Base-by-base conservation (phyloP, 2,888 invertebrate genomes). In the Andrena camellia region DNA sequence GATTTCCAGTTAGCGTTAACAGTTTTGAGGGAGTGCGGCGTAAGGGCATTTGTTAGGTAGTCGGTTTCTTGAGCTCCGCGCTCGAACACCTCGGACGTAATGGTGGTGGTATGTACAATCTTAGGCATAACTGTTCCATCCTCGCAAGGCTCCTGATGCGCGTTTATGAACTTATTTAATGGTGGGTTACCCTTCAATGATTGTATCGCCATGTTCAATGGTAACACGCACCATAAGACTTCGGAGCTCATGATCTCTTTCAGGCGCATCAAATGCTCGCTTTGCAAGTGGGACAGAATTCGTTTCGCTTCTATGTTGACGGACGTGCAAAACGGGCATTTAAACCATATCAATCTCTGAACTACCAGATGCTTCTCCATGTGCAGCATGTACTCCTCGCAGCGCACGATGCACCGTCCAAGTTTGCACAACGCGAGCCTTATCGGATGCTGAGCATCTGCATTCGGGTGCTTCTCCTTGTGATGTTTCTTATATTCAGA, bases 41-140 rank as follows among this genome's bases (percentile, higher is more conserved):
- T 7, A 6, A 31, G 59, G 10, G 17, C 10, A 13, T n/a, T 64
- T 1, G 60, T 26, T n/a, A 29, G 4, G 17, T 67, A 35, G 69
- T 85, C 81, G 1, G 35, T 31, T 20, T 35, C 78, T 5, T 86
- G 78, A 2, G 87, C 31, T n/a, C 83, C 89, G 8, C 78, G 82
- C 54, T 92, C 92, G 26, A 93, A 93, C 7, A 85, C 83, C 66
- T 91, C 90, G 0, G 90, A 85, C 1, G 91, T 79, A 23, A 92
- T 92, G 0, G 92, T 92, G 42, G 89, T 84, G 8, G 92, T 78
- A 72, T 90, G 90, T 2, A 93, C 78, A 13, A 93, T 93, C 68
- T 87, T 92, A 2, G 92, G 92, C 17, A 90, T 23, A 2, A 86
- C 26, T 5, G 80, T 79, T 1, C 66, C 60, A 7, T 82, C 79